Base-by-base conservation (phyloP, 1,140 invertebrate genomes). In the Drosophila ficusphila region DNA sequence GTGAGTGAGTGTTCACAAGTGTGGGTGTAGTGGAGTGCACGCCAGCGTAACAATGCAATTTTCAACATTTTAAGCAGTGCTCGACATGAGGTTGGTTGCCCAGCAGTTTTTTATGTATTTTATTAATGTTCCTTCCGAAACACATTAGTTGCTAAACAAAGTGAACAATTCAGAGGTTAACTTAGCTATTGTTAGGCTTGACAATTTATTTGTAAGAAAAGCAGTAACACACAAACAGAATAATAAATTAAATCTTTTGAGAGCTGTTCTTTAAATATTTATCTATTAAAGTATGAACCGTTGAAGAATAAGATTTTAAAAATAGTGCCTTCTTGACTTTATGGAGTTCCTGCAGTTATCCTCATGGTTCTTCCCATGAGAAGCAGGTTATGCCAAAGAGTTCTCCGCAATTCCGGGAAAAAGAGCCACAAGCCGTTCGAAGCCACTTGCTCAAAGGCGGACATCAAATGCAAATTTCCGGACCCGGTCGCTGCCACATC, bases 391-490 rank as follows among this genome's bases (percentile, higher is more conserved):
- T 33, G 42, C n/a, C 44, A 33, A 64, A 25, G 14, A 39, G 21
- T 21, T 27, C 9, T 51, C 36, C 12, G 25, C 33, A 27, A 16
- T n/a, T 46, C 16, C 33, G 18, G 19, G 5, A 21, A 49, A 25
- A 19, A 51, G 46, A 29, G 11, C 33, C 27, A 38, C 38, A 52
- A 33, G 12, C 54, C 29, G 18, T 29, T 60, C 34, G 36, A 34
- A 46, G 34, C 41, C 52, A 36, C 18, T 47, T 38, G 38, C 51
- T 42, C 69, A 41, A 70, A 65, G 49, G 65, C 44, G 36, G 39
- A 56, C 68, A 71, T 57, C 75, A 44, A 70, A 76, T 76, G 73
- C 51, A 70, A 70, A 61, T 62, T 76, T 68, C 57, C 52, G 51
- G 44, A 54, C 29, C 46, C 39, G 33, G 18, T 51, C 31, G 38